phyloP scores from a whole-genome alignment of 2,888 invertebrate species.

The Hanleya hanleyi region DNA sequence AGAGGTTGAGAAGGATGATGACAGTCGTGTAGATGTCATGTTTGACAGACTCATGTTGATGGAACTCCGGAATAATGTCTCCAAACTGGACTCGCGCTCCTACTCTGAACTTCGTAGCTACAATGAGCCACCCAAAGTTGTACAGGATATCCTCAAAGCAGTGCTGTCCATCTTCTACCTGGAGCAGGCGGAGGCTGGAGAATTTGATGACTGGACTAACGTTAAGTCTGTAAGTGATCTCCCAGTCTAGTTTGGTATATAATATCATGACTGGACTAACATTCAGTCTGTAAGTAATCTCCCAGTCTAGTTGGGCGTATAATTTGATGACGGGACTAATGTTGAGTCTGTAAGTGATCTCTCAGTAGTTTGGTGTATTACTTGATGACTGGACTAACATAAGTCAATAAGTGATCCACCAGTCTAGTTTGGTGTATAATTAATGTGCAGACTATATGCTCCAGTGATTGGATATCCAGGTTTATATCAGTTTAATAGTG shows the following conservation, averaged over 20 bases:
- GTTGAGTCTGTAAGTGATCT: conserved; percentile 66
- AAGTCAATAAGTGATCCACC: too few species aligned
- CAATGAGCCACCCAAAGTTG: conserved; percentile 64
- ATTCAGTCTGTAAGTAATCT: conserved; percentile 65
- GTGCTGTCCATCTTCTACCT: conserved; percentile 67
- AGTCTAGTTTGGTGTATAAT: too few species aligned
- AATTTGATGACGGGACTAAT: conserved; percentile 66
- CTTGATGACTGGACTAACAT: too few species aligned
- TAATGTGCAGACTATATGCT: too few species aligned
- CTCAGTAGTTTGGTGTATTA: too few species aligned
- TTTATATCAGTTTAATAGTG: too few species aligned
- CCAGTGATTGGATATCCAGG: too few species aligned
- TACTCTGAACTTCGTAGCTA: conserved; percentile 72
- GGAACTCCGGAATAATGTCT: conserved; percentile 70
- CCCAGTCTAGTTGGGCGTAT: too few species aligned
- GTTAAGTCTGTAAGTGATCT: conserved; percentile 65
- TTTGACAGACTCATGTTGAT: conserved; percentile 72
- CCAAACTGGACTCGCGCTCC: conserved; percentile 63
- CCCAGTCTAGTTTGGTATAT: too few species aligned
- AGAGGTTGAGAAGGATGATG: conserved; percentile 68
- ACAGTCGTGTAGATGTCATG: conserved; percentile 68
- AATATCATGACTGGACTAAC: conserved; percentile 66
- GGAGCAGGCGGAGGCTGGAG: conserved; percentile 59
- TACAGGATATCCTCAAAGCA: conserved; percentile 67
- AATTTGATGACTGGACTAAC: conserved; percentile 66